phyloP scores from a whole-genome alignment of 1,140 invertebrate species.

The Brachionus rotundiformis region DNA sequence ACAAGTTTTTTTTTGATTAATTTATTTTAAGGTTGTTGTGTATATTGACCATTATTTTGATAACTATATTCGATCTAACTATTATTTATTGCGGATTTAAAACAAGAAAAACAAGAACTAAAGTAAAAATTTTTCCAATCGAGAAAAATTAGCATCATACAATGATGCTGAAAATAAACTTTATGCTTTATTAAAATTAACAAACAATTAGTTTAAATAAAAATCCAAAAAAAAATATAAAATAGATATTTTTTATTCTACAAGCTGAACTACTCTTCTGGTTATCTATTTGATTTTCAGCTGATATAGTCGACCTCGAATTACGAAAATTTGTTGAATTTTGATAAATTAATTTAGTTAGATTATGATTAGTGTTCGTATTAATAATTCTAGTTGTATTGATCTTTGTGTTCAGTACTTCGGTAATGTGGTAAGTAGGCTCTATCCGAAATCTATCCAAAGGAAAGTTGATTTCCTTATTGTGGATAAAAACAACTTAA shows the following conservation, averaged over 20 bases:
- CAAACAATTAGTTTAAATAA: neutral
- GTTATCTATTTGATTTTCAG: neutral
- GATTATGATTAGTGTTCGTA: too few species aligned
- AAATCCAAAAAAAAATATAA: neutral
- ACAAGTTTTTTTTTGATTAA: neutral
- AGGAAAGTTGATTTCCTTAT: neutral
- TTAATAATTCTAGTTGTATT: neutral
- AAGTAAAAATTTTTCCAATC: neutral
- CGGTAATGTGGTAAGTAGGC: neutral
- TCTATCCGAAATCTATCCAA: neutral
- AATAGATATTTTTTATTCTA: neutral
- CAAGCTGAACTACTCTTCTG: neutral
- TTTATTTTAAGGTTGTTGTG: neutral
- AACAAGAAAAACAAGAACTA: neutral
- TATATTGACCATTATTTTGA: neutral
- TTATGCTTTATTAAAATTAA: neutral
- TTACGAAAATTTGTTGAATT: neutral
- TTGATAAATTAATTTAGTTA: neutral
- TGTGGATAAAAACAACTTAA: neutral
- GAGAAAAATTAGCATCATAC: too few species aligned
- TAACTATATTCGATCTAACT: neutral
- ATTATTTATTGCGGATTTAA: neutral
- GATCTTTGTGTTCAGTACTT: neutral
- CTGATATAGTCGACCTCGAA: neutral
- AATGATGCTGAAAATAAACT: too few species aligned